Base-by-base conservation (phyloP, 2,888 invertebrate genomes). In the Venusia cambrica region DNA sequence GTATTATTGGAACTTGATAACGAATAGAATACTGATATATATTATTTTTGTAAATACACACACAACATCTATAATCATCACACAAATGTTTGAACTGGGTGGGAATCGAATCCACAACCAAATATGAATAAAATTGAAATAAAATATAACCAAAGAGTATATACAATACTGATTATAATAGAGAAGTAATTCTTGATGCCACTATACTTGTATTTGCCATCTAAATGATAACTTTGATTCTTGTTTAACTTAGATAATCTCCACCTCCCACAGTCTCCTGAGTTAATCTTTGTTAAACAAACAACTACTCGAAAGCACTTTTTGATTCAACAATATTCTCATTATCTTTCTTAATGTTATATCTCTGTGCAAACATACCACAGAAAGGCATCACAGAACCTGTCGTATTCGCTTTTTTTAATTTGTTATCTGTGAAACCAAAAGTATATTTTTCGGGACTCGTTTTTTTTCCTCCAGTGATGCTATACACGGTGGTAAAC, bases 271-370 rank as follows among this genome's bases (percentile, higher is more conserved):
- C 55, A 54, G 54, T 45, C 48, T 28, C 29, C n/a, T n/a, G 14
- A 30, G 11, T 14, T 41, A 43, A 50, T 38, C 38, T 35, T 7
- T 9, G 24, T 18, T 42, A 51, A 46, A 34, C 42, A 56, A 62
- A 59, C 48, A 57, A 36, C 20, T 39, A 27, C 47, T 49, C 45
- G 51, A 52, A 52, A 57, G 47, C 30, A 38, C 32, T 60, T 52
- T 62, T 70, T 72, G 63, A 66, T 66, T 54, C 63, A 51, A 48
- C 40, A 48, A 45, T 60, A 45, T 53, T 47, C 60, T 63, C 59
- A 68, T 63, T 67, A 66, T 65, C 65, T 57, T 63, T 66, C 54
- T 65, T 71, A 64, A 72, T 72, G 71, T 61, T 45, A 41, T 70
- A 73, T 76, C 75, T 59, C 43, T 53, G 39, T 28, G 38, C 56